Evolutionary conservation across 2,888 invertebrate genomes (phyloP), one percentile per base, ranked within the genome.

Genomic region (Mycalesis mineus): DNA sequence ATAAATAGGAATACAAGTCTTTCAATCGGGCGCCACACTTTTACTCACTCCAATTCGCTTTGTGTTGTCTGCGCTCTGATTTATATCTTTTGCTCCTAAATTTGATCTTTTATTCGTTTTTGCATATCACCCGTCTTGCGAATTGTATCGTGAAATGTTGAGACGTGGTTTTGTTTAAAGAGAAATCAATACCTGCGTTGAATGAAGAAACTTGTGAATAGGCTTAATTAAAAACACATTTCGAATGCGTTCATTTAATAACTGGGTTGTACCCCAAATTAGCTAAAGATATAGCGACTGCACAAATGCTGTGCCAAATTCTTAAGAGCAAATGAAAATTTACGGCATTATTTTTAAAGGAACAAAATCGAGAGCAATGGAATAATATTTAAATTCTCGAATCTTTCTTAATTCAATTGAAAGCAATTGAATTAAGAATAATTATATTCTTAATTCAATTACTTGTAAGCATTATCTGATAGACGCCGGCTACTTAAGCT

Each of bases 21-120:
- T 77, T 79, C 78, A 74, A 80, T 80, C 75, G 69, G 73, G 76
- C 81, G 79, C 83, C 79, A 81, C 82, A 83, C 85, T 87, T 86
- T 84, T 84, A 82, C 82, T 83, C 70, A 71, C 76, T 75, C 74
- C 72, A 71, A 75, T 33, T 75, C 75, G 53, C 42, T 42, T 52
- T 52, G 52, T 67, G 74, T 73, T 74, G 72, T 72, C 74, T 75
- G 70, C 69, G 62, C 73, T 77, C 74, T 74, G 77, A 83, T 82
- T 79, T 75, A 76, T 81, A 79, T 81, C 80, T 77, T 68, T 70
- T 68, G 72, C 71, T 74, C 71, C 72, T 70, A 69, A 66, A 68
- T 69, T 65, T 68, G 62, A 68, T 73, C 65, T 67, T 68, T 67
- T 71, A 68, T 65, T 74, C 64, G 63, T 72, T 73, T 22, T 74